Conservation (phyloP, 2,113 vertebrate species). For the Triplophysa dalaica region DNA sequence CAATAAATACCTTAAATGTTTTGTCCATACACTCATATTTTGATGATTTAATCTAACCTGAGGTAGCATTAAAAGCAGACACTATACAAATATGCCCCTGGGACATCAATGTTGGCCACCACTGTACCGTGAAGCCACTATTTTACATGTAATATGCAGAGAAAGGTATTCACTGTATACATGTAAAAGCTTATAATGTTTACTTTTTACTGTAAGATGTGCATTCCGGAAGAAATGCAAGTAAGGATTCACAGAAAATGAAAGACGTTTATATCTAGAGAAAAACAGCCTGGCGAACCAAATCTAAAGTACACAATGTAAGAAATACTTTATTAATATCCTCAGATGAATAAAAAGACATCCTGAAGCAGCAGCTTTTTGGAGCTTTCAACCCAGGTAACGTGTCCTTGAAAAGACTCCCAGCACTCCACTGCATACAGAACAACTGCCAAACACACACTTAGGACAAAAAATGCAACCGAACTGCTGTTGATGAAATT, state of each 20-base stretch:
- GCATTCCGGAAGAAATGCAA: background rate
- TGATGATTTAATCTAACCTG: too few relatives aligned
- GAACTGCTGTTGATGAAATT: background rate
- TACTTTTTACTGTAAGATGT: too few relatives aligned
- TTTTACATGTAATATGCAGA: background rate
- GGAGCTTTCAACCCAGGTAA: background rate
- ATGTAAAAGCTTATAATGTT: background rate
- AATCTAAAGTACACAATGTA: background rate
- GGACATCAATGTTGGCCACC: too few relatives aligned
- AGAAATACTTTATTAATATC: slow-evolving; percentile 1
- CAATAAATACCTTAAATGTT: too few relatives aligned
- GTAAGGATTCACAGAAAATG: too few relatives aligned
- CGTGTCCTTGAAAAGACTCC: slow-evolving; percentile 27
- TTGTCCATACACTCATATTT: too few relatives aligned
- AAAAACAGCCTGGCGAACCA: slow-evolving; percentile 1
- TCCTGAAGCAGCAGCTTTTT: background rate
- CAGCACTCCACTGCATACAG: slow-evolving; percentile 1
- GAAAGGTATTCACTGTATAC: background rate
- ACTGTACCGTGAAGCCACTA: slow-evolving; percentile 16
- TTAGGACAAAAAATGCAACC: background rate
- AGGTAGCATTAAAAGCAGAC: too few relatives aligned
- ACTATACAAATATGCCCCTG: too few relatives aligned
- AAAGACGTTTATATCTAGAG: too few relatives aligned
- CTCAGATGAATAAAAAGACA: slow-evolving; percentile 2
- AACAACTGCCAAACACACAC: slow-evolving; percentile 17